Evolutionary conservation across 2,797 vertebrate species (phyloP).

Genomic region (Etheostoma nigrum): DNA sequence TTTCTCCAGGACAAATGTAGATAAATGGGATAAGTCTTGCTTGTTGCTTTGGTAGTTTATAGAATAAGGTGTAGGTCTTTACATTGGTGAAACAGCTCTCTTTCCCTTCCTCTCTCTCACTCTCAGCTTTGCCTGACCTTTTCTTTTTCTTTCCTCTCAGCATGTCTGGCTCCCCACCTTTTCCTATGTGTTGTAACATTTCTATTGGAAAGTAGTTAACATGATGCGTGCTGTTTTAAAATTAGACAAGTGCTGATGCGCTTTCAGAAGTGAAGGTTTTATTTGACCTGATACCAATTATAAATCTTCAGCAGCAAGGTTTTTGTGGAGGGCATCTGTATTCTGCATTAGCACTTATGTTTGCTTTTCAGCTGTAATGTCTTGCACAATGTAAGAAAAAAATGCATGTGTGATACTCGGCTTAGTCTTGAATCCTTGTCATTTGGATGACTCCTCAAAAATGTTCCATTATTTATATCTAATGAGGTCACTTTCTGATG

Average conservation of each 20-base stretch:
- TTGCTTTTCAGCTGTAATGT: conserved; percentile 58
- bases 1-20: conserved; percentile 56
- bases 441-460: conserved; percentile 56
- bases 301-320: conserved; percentile 56
- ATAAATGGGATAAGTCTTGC: conserved; percentile 52
- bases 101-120: conserved; percentile 10
- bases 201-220: conserved; percentile 51
- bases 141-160: conserved; percentile 43
- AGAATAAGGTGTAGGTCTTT: conserved; percentile 42
- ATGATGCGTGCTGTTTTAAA: conserved; percentile 45
- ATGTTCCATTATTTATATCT: conserved; percentile 65
- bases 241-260: conserved; percentile 43
- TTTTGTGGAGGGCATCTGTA: conserved; percentile 53
- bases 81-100: conserved; percentile 45
- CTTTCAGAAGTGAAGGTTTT: conserved; percentile 55
- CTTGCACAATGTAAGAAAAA: conserved; percentile 50
- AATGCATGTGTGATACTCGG: conserved; percentile 49
- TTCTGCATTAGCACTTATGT: conserved; percentile 60
- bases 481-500: conserved; percentile 58
- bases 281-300: conserved; percentile 66
- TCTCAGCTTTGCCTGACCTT: conserved; percentile 60
- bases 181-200: conserved; percentile 27
- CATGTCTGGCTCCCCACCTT: conserved; percentile 28
- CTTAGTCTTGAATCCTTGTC: conserved; percentile 50
- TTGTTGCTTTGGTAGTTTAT: conserved; percentile 52